phyloP scores from a whole-genome alignment of 2,113 vertebrate genomes.

The Pedetes capensis region DNA sequence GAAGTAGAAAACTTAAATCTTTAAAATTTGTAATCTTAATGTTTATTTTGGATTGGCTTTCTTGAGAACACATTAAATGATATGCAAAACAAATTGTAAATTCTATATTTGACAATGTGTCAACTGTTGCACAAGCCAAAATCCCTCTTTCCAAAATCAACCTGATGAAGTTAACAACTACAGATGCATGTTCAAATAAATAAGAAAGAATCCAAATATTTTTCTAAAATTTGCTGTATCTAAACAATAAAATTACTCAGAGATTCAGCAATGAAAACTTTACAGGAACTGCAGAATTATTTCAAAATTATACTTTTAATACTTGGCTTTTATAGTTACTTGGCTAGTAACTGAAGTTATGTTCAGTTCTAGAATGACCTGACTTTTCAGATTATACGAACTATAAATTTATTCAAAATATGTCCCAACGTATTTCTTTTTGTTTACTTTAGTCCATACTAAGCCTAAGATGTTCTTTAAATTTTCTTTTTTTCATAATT shows the following conservation, averaged over 20 bases:
- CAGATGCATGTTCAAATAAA: constrained; percentile 59
- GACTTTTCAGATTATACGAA: not conserved
- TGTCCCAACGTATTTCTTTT: not conserved
- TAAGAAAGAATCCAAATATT: constrained; percentile 48
- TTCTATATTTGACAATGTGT: constrained; percentile 56
- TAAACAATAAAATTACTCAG: constrained; percentile 38
- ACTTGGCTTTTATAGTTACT: constrained; percentile 26
- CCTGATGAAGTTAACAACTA: constrained; percentile 57
- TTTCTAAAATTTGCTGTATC: not conserved
- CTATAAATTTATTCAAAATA: not conserved
- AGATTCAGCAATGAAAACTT: not conserved
- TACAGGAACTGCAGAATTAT: constrained; percentile 52
- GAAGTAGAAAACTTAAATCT: constrained; percentile 45
- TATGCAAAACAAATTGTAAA: constrained; percentile 61
- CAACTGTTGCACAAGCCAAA: not conserved
- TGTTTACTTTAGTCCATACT: not conserved
- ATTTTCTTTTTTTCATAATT: not conserved
- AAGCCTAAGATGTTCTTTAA: not conserved
- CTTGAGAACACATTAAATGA: not conserved
- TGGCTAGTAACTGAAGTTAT: not conserved
- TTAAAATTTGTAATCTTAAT: not conserved
- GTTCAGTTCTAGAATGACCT: not conserved
- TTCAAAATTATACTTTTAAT: constrained; percentile 10
- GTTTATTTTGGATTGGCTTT: constrained; percentile 44
- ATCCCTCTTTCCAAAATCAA: not conserved